Base-by-base conservation (phyloP, 2,797 vertebrate species). In the Liparis tanakae region DNA sequence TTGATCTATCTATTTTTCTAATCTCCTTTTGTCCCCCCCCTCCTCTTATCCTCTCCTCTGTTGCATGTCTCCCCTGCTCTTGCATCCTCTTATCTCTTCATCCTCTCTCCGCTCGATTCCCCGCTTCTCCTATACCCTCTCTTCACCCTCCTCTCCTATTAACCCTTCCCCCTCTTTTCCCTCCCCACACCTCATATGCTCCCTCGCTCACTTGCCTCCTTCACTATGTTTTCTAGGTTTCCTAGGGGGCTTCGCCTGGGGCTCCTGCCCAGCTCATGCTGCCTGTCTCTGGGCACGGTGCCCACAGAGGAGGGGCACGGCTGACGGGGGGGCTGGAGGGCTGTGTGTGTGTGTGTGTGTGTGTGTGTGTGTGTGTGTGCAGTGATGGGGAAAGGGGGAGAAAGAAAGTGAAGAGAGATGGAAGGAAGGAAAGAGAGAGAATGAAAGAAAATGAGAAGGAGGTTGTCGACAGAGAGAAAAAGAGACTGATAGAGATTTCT, bases 1-100 rank as follows among this genome's bases (percentile, higher is more conserved):
- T 90, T 69, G 85, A 89, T 90, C 86, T 70, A 78, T 86, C 89
- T 70, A 77, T 86, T 87, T 83, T 82, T 85, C 87, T 84, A 87
- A 90, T 89, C 88, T 85, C 82, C 85, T 81, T 85, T 83, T 85
- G 83, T 74, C 80, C 67, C 76, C 55, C 78, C 57, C 67, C 57
- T 65, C 46, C 80, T 83, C 78, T 78, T 67, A 83, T 81, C 72
- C 81, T 82, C 84, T 80, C 83, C 72, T 82, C 71, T 80, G 79
- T 74, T 84, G 78, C 82, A 84, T 70, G 76, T 86, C 87, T 88
- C 77, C 77, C 62, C 75, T 69, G 67, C 79, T 85, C 62, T 79
- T 64, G 80, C 77, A 80, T 87, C 81, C 68, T 82, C 83, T 87
- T 85, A 90, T 90, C 86, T 85, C 86, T 88, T 87, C 82, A 87